Evolutionary conservation across 1,140 invertebrate species (phyloP).

Genomic region (Drosophila guanche): DNA sequence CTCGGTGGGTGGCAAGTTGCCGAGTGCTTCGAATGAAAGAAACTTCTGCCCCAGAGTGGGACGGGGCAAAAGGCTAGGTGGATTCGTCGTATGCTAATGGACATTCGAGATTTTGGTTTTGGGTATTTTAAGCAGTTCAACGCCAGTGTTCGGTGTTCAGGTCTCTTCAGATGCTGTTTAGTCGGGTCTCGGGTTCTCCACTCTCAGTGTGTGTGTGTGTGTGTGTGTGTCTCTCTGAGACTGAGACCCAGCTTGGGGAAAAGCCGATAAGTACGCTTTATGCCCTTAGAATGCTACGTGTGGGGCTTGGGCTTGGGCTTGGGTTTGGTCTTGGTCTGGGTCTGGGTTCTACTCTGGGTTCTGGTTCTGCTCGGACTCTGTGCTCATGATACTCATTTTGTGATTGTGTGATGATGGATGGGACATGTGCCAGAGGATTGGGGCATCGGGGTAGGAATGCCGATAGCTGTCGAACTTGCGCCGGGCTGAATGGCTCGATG

Average conservation of each 20-base stretch:
- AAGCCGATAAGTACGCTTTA: constrained; percentile 82
- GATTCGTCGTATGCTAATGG: constrained; percentile 76
- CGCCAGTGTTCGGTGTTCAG: constrained; percentile 16
- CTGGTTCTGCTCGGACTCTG: constrained; percentile 37
- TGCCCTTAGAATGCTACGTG: constrained; percentile 79
- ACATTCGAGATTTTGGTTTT: constrained; percentile 82
- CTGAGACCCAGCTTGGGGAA: constrained; percentile 51
- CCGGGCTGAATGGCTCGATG: constrained; percentile 27
- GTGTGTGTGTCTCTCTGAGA: no score
- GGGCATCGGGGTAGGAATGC: constrained; percentile 43
- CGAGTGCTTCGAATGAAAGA: constrained; percentile 27
- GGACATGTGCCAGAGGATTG: constrained; percentile 52
- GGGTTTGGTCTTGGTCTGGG: constrained; percentile 18
- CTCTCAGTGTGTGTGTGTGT: no score
- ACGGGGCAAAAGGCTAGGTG: constrained; percentile 33
- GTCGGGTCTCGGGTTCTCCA: constrained; percentile 17
- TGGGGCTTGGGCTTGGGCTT: constrained; percentile 23
- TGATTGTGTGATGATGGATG: constrained; percentile 82
- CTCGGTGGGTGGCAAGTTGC: constrained; percentile 43
- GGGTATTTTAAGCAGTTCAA: constrained; percentile 80
- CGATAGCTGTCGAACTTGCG: constrained; percentile 47
- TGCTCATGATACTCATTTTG: constrained; percentile 78
- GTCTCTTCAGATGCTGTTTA: constrained; percentile 42
- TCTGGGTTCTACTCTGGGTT: constrained; percentile 33
- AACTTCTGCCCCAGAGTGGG: constrained; percentile 14